phyloP scores from a whole-genome alignment of 2,113 vertebrate genomes.

The Gallinago paraguaiae region DNA sequence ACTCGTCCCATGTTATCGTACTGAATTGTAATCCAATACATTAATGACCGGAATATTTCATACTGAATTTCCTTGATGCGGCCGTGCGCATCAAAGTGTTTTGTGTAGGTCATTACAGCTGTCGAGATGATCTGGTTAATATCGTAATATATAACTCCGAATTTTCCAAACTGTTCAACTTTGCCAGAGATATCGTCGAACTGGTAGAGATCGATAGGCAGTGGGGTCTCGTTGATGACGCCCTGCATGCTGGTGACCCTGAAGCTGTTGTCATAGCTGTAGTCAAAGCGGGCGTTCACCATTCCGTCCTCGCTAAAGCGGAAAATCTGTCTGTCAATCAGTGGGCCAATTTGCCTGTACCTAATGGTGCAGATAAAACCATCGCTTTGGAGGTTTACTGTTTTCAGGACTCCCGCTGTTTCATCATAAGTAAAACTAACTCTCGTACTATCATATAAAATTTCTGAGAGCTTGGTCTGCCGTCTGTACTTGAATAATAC shows the following conservation, averaged over 20 bases:
- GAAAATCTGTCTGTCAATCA: conserved; percentile 97
- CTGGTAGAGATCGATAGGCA: conserved; percentile 97
- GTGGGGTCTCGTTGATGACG: conserved; percentile 95
- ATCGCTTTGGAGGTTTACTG: conserved; percentile 95
- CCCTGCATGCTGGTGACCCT: conserved; percentile 97
- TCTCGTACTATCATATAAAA: conserved; percentile 93
- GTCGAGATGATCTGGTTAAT: conserved; percentile 99
- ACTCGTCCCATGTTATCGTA: conserved; percentile 95
- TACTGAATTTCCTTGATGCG: conserved; percentile 98
- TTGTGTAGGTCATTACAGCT: conserved; percentile 97
- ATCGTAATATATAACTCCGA: conserved; percentile 98
- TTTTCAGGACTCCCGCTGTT: conserved; percentile 93
- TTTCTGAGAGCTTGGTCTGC: conserved; percentile 92
- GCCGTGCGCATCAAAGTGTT: conserved; percentile 94
- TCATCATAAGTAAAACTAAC: conserved; percentile 98
- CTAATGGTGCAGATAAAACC: conserved; percentile 98
- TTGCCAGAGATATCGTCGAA: conserved; percentile 99
- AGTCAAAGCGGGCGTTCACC: conserved; percentile 98
- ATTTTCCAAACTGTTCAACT: conserved; percentile 98
- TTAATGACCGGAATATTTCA: conserved; percentile 94
- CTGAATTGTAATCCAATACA: conserved; percentile 98
- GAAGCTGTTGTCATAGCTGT: conserved; percentile 96
- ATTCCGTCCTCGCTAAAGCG: conserved; percentile 97
- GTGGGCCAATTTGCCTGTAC: conserved; percentile 92
- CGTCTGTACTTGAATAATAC: conserved; percentile 93